A percentile compares a stretch with the other conserved stretches of the same genome.
phyloP scores from a whole-genome alignment of 2,113 vertebrate genomes.

The Limanda limanda region DNA sequence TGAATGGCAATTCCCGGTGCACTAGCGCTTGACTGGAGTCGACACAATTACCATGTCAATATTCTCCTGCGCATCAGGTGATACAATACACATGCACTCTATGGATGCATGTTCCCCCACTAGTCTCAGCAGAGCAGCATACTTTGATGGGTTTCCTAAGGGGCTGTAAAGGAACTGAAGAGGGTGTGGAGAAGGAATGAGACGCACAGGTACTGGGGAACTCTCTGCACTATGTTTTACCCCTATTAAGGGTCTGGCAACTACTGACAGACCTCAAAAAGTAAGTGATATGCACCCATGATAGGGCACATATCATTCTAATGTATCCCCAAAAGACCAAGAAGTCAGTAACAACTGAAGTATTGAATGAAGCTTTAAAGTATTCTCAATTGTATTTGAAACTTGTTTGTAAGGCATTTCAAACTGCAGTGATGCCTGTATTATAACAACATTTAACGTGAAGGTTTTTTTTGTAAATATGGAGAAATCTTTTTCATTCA shows the following conservation, averaged over 20 bases:
- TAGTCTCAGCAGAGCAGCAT: conserved; percentile 85
- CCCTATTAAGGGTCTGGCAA: conserved; percentile 42
- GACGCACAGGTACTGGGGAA: conserved; percentile 51
- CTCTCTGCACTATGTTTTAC: conserved; percentile 55
- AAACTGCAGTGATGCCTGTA: conserved; percentile 12
- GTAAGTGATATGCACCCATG: conserved; percentile 29
- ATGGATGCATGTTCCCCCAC: conserved; percentile 85
- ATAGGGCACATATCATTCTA: conserved; percentile 26
- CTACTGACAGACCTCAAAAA: conserved; percentile 45
- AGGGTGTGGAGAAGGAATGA: conserved; percentile 49
- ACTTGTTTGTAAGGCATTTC: not conserved
- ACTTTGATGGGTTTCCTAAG: conserved; percentile 78
- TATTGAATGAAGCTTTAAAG: not conserved
- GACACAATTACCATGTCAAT: conserved; percentile 95
- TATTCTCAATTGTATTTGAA: not conserved
- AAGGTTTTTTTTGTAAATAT: not conserved
- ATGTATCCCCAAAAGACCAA: conserved; percentile 1
- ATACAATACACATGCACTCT: conserved; percentile 83
- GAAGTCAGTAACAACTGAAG: conserved; percentile 17
- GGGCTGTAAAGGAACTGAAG: conserved; percentile 63
- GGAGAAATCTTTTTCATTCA: conserved; percentile 30
- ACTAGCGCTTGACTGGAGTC: conserved; percentile 89
- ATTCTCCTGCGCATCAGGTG: conserved; percentile 86
- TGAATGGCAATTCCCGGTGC: conserved; percentile 87
- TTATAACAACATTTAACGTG: conserved; percentile 24